These are phyloP conservation scores for Callionymus lyra DNA, from an alignment of 2,113 vertebrate species.

Conservation along the genomic window DNA sequence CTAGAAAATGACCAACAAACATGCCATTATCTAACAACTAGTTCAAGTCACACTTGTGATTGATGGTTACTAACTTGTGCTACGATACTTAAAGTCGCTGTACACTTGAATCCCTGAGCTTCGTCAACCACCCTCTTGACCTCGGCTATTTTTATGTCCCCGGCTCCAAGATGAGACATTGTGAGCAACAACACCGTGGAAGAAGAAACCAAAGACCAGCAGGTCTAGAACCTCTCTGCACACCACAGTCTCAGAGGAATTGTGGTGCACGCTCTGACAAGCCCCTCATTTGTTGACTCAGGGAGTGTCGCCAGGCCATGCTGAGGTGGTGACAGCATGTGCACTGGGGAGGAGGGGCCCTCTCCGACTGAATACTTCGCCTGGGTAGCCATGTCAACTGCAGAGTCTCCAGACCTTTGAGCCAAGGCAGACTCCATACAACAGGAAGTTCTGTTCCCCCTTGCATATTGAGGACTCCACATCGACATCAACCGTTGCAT, in stretches of 20 bases:
- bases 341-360: slow-evolving; percentile 22
- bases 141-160: no score
- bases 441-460: slow-evolving; percentile 35
- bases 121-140: no score
- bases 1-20: no score
- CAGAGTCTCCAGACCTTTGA: slow-evolving; percentile 24
- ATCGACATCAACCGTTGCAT: slow-evolving; percentile 29
- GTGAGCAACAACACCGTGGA: slow-evolving; percentile 36
- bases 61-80: no score
- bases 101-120: no score
- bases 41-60: no score
- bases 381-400: slow-evolving; percentile 48
- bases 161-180: slow-evolving; percentile 7
- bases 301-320: slow-evolving; percentile 63
- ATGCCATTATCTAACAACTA: no score
- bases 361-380: slow-evolving; percentile 40
- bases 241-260: slow-evolving; percentile 56
- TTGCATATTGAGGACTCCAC: slow-evolving; percentile 23
- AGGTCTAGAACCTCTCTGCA: slow-evolving; percentile 48
- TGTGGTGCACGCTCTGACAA: slow-evolving; percentile 63
- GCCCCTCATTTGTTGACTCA: slow-evolving; percentile 66
- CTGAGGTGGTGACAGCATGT: slow-evolving; percentile 58
- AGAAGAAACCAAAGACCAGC: slow-evolving; percentile 52
- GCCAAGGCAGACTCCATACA: slow-evolving; percentile 21
- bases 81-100: no score